Conservation (phyloP, 2,113 vertebrate genomes). For the Nerophis ophidion region DNA sequence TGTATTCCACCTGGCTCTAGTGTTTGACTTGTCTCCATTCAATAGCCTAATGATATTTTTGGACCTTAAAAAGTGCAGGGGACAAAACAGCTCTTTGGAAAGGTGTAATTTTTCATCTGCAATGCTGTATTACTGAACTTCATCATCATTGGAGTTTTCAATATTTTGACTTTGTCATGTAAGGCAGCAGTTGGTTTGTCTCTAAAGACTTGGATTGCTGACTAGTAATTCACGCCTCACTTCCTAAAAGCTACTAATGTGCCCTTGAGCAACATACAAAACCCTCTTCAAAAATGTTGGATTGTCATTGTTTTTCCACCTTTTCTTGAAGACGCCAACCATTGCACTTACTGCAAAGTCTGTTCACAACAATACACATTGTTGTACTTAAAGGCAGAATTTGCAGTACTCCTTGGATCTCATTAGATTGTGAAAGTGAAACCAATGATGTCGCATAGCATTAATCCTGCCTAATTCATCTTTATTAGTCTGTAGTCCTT, state of each 20-base stretch:
- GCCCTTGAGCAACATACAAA: background rate
- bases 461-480: too few relatives aligned
- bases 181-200: conserved; percentile 4
- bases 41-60: too few relatives aligned
- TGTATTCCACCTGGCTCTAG: too few relatives aligned
- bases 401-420: background rate
- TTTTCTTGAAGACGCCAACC: background rate
- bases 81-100: too few relatives aligned
- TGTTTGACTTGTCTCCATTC: too few relatives aligned
- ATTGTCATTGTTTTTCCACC: background rate
- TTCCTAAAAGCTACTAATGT: background rate
- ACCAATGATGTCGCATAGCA: too few relatives aligned
- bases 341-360: background rate
- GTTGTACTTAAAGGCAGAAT: background rate
- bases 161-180: too few relatives aligned
- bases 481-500: too few relatives aligned
- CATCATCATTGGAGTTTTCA: too few relatives aligned
- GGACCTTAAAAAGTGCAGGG: too few relatives aligned
- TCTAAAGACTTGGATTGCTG: background rate
- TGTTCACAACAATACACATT: background rate
- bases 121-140: too few relatives aligned
- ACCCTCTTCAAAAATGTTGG: background rate
- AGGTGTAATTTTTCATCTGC: too few relatives aligned
- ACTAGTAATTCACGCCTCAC: background rate
- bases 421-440: background rate